Evolutionary conservation across 2,113 vertebrate genomes (phyloP), one percentile per base, ranked within the genome.

Genomic region (Monopterus albus): DNA sequence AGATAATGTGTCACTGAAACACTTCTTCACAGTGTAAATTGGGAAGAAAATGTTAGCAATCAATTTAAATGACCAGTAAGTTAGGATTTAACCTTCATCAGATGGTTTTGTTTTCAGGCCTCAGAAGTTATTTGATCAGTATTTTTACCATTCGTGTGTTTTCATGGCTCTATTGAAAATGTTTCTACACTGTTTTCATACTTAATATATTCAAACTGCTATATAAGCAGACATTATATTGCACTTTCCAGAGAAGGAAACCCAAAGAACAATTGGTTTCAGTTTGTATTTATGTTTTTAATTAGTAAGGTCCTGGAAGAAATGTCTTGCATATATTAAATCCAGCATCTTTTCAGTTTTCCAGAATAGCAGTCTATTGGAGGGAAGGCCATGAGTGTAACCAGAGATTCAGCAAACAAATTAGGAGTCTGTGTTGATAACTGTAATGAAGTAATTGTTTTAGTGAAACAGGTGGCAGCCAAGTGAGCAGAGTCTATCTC

Each of bases 211-310:
- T 80, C 45, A 79, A 68, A 42, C 65, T 36, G 45, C 25, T 53
- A n/a, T 15, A 62, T 42, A 70, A 52, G 52, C 58, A 56, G 70
- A 42, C 51, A 81, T 88, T 72, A 86, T 86, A 86, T 75, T 71
- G 42, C 40, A 56, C 38, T 65, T 63, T 71, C 14, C 28, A 47
- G 51, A 50, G 18, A 68, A 73, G 20, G 50, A 69, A 43, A 76
- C 14, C 55, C 18, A 49, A 65, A 57, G 76, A 80, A 65, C 63
- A 80, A 81, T 50, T 55, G 62, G 7, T 60, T 75, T 60, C 8
- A 17, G 18, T 49, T 75, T 74, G 64, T 76, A 76, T 31, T 60
- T 52, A 13, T 33, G 14, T 39, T 66, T 28, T 56, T 70, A 81
- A 75, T 59, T 5, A 33, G 23, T n/a, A 31, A 58, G 5, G 36